Conservation (phyloP, 2,113 vertebrate genomes). For the human region DNA sequence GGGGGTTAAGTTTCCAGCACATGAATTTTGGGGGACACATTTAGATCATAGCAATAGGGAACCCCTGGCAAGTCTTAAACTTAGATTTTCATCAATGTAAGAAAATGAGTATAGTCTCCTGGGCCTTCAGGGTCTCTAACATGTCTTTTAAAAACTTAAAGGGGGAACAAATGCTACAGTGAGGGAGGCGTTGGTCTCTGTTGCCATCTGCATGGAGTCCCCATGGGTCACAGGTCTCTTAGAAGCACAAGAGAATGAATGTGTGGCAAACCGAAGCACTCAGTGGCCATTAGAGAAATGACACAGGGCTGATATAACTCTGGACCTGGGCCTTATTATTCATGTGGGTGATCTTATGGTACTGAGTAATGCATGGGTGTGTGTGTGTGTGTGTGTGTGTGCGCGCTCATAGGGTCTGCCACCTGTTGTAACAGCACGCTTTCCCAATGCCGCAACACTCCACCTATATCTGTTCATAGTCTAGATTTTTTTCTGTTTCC, state of each 20-base stretch:
- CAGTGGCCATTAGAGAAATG: neutral
- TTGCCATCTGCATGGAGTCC: neutral
- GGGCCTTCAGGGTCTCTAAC: neutral
- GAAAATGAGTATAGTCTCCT: neutral
- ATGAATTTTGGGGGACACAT: neutral
- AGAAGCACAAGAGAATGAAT: neutral
- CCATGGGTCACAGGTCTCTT: neutral
- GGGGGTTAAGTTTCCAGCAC: neutral
- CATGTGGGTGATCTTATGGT: too few relatives aligned
- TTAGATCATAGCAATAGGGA: neutral
- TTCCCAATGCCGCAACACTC: neutral
- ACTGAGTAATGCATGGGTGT: neutral
- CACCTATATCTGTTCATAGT: neutral
- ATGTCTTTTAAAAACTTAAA: neutral
- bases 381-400: neutral
- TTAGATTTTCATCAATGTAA: neutral
- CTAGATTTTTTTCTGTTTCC: neutral
- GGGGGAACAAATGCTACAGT: neutral
- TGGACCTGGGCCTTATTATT: neutral
- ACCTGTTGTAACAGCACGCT: neutral
- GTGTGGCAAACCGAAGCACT: neutral
- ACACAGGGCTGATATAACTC: neutral
- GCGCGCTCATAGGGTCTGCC: neutral
- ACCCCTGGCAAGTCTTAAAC: neutral
- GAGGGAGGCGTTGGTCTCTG: neutral